Conservation (phyloP, 1,140 invertebrate genomes). For the Micrasema minimum region DNA sequence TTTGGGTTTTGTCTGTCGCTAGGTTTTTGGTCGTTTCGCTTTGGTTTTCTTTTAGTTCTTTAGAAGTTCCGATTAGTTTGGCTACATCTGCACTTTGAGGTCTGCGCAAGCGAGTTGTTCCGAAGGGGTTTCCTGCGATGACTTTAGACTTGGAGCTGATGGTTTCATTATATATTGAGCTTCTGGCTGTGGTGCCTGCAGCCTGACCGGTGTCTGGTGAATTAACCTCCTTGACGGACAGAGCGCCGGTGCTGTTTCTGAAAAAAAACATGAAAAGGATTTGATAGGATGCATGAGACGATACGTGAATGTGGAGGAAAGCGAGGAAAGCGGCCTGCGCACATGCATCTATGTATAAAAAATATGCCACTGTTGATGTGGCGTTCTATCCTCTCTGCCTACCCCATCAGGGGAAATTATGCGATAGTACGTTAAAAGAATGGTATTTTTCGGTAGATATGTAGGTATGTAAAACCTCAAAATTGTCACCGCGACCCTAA, state of each 20-base stretch:
- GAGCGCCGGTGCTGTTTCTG: constrained; percentile 19
- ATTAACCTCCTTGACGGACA: constrained; percentile 17
- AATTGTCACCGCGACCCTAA: too few species aligned
- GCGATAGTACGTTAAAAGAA: too few species aligned
- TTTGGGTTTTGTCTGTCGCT: not conserved
- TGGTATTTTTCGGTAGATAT: too few species aligned
- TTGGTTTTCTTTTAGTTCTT: constrained; percentile 24
- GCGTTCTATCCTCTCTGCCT: too few species aligned
- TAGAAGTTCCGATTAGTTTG: constrained; percentile 7
- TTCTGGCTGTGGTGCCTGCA: not conserved
- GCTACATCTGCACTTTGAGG: constrained; percentile 13
- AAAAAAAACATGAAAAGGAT: constrained; percentile 6
- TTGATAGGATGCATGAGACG: too few species aligned
- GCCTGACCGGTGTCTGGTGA: not conserved
- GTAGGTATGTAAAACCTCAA: too few species aligned
- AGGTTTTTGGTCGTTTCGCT: constrained; percentile 18
- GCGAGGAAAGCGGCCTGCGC: too few species aligned
- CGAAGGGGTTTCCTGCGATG: too few species aligned
- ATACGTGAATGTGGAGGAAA: too few species aligned
- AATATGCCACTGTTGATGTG: too few species aligned
- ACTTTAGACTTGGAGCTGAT: constrained; percentile 45
- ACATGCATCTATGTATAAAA: too few species aligned
- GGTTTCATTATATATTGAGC: constrained; percentile 40
- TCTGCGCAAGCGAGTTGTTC: constrained; percentile 11
- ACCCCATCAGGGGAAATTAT: too few species aligned